Base-by-base conservation (phyloP, 1,140 invertebrate species). In the Drosophila simulans region DNA sequence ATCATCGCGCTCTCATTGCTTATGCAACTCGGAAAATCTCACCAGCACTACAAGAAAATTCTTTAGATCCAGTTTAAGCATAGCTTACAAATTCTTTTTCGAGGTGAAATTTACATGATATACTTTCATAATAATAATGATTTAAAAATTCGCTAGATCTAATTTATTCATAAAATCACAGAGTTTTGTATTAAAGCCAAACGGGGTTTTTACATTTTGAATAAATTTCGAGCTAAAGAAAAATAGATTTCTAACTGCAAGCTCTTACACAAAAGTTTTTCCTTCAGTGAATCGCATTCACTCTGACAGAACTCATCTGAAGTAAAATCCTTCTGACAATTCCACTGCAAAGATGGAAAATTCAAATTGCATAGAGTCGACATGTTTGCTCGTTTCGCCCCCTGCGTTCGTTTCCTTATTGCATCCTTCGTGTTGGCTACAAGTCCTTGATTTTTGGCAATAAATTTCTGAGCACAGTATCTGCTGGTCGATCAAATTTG, bases 321-420 rank as follows among this genome's bases (percentile, higher is more conserved):
- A 1, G 35, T 25, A 17, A 37, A 22, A 40, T 25, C 58, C 62
- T 40, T 34, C 57, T 62, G 56, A 35, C 62, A 35, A 42, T 43
- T 27, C 17, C 37, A 22, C 27, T 13, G 20, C 56, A 20, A 22
- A 31, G n/a, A 17, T 51, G 34, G 12, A 31, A 35, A 70, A 62
- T 77, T 60, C 34, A 34, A 66, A 76, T 70, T 63, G 45, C 70
- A 71, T 57, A 83, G 66, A 66, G 70, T 69, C 51, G 54, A 35
- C 52, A 25, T 70, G 43, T 57, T 15, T 53, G 46, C 13, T 12
- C 17, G 46, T n/a, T n/a, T 11, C 11, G 12, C 42, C 15, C 4
- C 12, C 34, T 37, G 40, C 52, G 15, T 12, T 39, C 20, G 20
- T 31, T 31, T 64, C 17, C 31, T 11, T 31, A 64, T 46, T 40